phyloP scores from a whole-genome alignment of 1,140 invertebrate species.

The Schmidtea mediterranea region DNA sequence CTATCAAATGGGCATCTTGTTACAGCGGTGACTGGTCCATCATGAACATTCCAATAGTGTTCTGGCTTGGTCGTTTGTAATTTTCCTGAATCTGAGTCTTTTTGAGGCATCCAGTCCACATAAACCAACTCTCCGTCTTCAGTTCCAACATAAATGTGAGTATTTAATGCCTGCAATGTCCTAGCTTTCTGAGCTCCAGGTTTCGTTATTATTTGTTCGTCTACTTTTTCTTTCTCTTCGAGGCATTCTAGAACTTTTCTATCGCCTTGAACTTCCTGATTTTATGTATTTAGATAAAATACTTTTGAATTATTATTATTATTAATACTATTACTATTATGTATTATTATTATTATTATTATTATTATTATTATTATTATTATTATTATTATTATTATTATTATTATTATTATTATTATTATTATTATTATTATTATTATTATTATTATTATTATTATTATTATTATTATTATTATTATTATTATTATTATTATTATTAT shows the following conservation, averaged over 20 bases:
- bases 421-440: too few species aligned
- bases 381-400: too few species aligned
- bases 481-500: too few species aligned
- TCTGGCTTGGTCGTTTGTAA: conserved; percentile 25
- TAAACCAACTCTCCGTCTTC: conserved; percentile 28
- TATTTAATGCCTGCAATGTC: conserved; percentile 20
- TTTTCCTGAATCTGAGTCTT: conserved; percentile 27
- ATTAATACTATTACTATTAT: too few species aligned
- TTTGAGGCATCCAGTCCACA: conserved; percentile 28
- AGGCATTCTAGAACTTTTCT: conserved; percentile 9
- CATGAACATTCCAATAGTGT: conserved; percentile 20
- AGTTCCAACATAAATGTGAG: conserved; percentile 24
- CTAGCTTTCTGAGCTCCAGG: conserved; percentile 21
- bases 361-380: too few species aligned
- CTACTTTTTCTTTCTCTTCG: conserved; percentile 5
- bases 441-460: too few species aligned
- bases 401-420: too few species aligned
- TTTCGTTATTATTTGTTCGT: conserved; percentile 9
- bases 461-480: too few species aligned
- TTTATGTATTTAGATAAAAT: too few species aligned
- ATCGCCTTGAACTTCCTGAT: conserved; percentile 19
- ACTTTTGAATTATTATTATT: too few species aligned
- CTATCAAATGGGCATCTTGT: conserved; percentile 27
- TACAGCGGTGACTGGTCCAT: conserved; percentile 24
- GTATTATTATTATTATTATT: too few species aligned